These are phyloP conservation scores for Momotus momota DNA, from an alignment of 2,797 vertebrate genomes.

Conservation along the genomic window DNA sequence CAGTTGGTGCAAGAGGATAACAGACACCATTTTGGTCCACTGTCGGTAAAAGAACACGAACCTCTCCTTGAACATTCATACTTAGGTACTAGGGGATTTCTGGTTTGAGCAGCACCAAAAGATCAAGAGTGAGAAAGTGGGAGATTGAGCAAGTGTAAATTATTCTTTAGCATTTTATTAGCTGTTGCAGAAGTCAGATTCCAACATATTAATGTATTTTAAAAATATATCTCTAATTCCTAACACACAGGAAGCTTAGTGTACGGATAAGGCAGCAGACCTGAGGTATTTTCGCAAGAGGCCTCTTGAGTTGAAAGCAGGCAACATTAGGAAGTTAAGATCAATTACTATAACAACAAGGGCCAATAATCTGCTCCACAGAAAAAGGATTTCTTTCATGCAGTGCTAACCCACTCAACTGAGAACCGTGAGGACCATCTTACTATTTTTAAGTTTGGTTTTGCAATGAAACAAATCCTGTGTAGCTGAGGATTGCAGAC, in stretches of 20 bases:
- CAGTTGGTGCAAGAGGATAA: neutral
- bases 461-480: neutral
- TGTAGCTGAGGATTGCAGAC: neutral
- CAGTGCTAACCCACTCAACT: neutral
- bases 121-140: neutral
- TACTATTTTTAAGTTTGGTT: neutral
- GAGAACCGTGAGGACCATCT: neutral
- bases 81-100: neutral
- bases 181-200: neutral
- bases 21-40: neutral
- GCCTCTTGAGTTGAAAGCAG: neutral
- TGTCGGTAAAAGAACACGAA: neutral
- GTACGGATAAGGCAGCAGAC: neutral
- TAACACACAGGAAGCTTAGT: neutral
- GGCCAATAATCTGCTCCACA: neutral
- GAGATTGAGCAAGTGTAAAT: neutral
- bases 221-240: neutral
- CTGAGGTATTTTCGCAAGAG: neutral
- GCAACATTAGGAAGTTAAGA: neutral
- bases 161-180: neutral
- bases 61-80: neutral
- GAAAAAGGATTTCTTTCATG: neutral
- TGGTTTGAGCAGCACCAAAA: neutral
- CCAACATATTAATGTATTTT: fast-evolving
- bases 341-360: neutral